Evolutionary conservation across 1,140 invertebrate genomes (phyloP).

Genomic region (Pachypeltis micranthus): DNA sequence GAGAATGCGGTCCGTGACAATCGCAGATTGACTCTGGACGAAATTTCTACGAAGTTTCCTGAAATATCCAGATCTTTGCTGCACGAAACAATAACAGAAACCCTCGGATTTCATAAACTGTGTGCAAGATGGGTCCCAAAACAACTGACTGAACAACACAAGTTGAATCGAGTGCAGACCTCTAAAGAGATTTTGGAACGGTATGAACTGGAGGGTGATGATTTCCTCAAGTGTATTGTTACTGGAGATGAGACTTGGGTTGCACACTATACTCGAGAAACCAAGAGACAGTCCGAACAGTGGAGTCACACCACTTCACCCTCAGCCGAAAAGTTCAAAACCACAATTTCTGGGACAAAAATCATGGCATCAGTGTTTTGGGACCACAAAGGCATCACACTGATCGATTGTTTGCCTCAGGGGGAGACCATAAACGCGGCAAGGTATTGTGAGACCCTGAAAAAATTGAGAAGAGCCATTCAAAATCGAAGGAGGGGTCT

Average conservation of each 20-base stretch:
- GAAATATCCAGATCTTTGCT: not conserved
- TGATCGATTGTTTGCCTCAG: too few relatives aligned
- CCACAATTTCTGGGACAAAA: not conserved
- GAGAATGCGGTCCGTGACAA: slow-evolving; percentile 1
- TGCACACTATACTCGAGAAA: slow-evolving; percentile 13
- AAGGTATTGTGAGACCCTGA: too few relatives aligned
- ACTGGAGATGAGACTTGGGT: not conserved
- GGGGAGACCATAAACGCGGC: too few relatives aligned
- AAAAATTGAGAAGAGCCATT: too few relatives aligned
- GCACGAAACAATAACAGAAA: slow-evolving; percentile 2
- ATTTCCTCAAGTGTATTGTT: slow-evolving; percentile 1
- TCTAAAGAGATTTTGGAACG: not conserved
- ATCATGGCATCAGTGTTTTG: not conserved
- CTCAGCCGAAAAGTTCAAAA: not conserved
- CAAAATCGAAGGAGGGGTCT: too few relatives aligned
- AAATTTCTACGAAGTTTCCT: not conserved
- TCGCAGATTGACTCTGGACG: not conserved
- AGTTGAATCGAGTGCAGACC: slow-evolving; percentile 10
- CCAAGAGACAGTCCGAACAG: slow-evolving; percentile 22
- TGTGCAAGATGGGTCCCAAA: too few relatives aligned
- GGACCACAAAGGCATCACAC: too few relatives aligned
- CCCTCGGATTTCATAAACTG: not conserved
- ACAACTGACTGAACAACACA: slow-evolving; percentile 14
- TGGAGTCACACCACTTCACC: slow-evolving; percentile 12
- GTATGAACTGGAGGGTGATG: slow-evolving; percentile 1